Evolutionary conservation across 2,797 vertebrate genomes (phyloP).

Genomic region (Yasuhikotakia modesta): DNA sequence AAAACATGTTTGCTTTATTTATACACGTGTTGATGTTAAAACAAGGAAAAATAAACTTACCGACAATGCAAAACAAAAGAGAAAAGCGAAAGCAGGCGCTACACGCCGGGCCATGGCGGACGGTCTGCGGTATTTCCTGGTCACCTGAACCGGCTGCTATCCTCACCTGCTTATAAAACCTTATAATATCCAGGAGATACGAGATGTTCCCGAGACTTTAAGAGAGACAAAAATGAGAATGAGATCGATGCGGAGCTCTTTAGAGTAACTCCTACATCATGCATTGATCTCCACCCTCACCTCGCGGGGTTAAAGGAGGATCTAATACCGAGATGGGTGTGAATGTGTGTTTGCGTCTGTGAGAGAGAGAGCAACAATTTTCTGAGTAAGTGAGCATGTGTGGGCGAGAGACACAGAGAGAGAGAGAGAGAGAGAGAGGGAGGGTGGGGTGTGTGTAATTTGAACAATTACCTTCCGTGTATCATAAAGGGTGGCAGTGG

Average conservation of each 20-base stretch:
- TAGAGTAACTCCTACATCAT: slow-evolving; percentile 22
- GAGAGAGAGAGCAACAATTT: not conserved
- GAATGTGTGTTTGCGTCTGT: slow-evolving; percentile 3
- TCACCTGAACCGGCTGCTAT: slow-evolving; percentile 12
- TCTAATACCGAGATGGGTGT: slow-evolving; percentile 36
- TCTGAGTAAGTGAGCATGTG: not conserved
- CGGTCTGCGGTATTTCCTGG: slow-evolving; percentile 4
- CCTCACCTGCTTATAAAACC: not conserved
- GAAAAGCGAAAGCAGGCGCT: slow-evolving; percentile 29
- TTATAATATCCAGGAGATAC: not conserved
- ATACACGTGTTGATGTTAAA: too few relatives aligned
- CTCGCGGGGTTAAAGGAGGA: slow-evolving; percentile 48
- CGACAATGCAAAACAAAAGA: slow-evolving; percentile 51
- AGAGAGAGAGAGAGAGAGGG: not conserved
- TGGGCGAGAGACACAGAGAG: not conserved
- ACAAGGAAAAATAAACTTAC: slow-evolving; percentile 62
- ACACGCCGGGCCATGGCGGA: slow-evolving; percentile 60
- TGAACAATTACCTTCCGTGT: not conserved
- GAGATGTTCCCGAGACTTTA: slow-evolving; percentile 5
- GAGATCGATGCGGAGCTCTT: not conserved
- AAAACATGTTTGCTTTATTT: too few relatives aligned
- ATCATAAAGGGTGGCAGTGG: slow-evolving; percentile 20
- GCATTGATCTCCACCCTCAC: slow-evolving; percentile 41
- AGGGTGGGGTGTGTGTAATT: not conserved
- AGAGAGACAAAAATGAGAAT: slow-evolving; percentile 1